Evolutionary conservation across 2,888 invertebrate genomes (phyloP), one percentile per base, ranked within the genome.

Genomic region (Meiosimyza platycephala): DNA sequence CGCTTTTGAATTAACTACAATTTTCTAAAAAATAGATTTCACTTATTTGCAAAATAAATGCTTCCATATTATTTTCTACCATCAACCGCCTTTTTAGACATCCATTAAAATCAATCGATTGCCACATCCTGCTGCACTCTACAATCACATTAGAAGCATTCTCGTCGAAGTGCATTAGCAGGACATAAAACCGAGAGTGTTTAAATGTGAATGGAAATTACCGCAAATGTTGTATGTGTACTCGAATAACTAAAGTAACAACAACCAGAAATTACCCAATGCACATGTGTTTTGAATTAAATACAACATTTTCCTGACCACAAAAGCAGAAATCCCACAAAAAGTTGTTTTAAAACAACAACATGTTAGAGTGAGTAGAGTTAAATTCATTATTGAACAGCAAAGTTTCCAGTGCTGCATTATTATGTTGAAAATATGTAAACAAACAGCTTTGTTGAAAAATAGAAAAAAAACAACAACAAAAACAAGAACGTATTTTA

Each of bases 61-160:
- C 40, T 40, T 40, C 2, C 40, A 40, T 40, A 9, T 40, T 63
- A 6, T 40, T 40, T 48, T 47, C n/a, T 63, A 57, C 57, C 57
- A 18, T 63, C 48, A 50, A 63, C 63, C 63, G 48, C 48, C 48
- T 63, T 47, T 40, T 18, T 63, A 48, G 48, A 16, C 48, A 63
- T 63, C 63, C 63, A 63, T 63, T 47, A 18, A 48, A 63, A 18
- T 18, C 48, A 63, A 63, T 63, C 63, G 63, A 48, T 63, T 63
- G 15, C 63, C 33, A 62, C 63, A 63, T 47, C 40, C 40, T 16
- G 48, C 48, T 48, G 48, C 40, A 40, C 40, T 40, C 9, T 9
- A 7, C 40, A 50, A 63, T 18, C 13, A 18, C 63, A 63, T 63
- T 63, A 63, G 63, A 63, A 63, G 13, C 63, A 63, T 63, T 63